Base-by-base conservation (phyloP, 1,140 invertebrate genomes). In the Drosophila malerkotliana region DNA sequence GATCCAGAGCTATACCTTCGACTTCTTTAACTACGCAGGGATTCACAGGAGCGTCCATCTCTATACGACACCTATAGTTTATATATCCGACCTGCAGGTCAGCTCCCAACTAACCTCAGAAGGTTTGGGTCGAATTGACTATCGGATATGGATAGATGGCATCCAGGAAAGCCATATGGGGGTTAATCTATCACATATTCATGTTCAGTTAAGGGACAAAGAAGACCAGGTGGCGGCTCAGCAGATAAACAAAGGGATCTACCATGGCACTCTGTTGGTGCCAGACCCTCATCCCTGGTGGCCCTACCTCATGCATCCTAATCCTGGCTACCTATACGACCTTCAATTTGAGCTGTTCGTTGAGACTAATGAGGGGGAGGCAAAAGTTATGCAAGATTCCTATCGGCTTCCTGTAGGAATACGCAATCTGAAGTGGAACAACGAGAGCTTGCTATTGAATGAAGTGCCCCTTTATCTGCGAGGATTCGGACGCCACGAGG, bases 1-100 rank as follows among this genome's bases (percentile, higher is more conserved):
- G 61, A 92, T 95, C n/a, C 97, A 98, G 87, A 93, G 94, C 7
- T 97, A 98, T 64, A 95, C 96, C n/a, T 99, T 99, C 91, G 98
- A 99, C 91, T 99, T 99, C 92, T 99, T 98, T 92, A 99, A 99
- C 92, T 99, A 99, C 92, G 98, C 98, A 4, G 98, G 98, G 1
- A 98, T 99, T 57, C 97, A 99, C 91, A 94, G 98, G 45, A 94
- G 97, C 26, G 98, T 99, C 14, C 94, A 96, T 73, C 84, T 99
- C 0, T 97, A 98, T 89, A 96, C 97, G 0, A 98, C 97, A 9
- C 98, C 98, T 1, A 92, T 92, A 45, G 91, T 93, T 3, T 97
- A 96, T 81, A 95, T 99, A 18, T 94, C 97, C 75, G 98, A 98
- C 87, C 94, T 99, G 15, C 95, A 95, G 8, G 93, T 98, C 12